Evolutionary conservation across 2,888 invertebrate species (phyloP).

Genomic region (Ormyrus labotus): DNA sequence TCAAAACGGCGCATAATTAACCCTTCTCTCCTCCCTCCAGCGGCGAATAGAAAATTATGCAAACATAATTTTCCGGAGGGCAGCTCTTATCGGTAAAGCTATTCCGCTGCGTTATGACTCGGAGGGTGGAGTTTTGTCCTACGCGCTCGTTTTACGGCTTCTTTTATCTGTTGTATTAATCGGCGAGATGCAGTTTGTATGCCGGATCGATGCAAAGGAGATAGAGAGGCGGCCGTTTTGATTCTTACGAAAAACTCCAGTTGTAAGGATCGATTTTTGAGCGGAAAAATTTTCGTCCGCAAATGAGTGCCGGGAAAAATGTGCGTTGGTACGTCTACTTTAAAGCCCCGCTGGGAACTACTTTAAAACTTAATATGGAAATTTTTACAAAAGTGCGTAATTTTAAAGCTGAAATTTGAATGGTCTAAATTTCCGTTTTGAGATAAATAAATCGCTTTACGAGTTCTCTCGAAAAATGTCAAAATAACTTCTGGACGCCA

Average conservation of each 20-base stretch:
- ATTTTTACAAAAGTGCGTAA: slow-evolving; percentile 5
- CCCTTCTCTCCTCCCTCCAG: not conserved
- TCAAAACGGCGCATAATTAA: not conserved
- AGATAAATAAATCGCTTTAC: not conserved
- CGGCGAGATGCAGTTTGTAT: not conserved
- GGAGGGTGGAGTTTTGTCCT: not conserved
- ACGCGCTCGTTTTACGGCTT: not conserved
- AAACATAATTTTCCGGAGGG: slow-evolving; percentile 57
- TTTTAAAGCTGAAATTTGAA: slow-evolving; percentile 18
- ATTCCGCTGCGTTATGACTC: no score
- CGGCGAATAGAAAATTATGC: slow-evolving; percentile 62
- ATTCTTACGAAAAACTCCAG: no score
- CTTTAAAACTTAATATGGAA: slow-evolving; percentile 22
- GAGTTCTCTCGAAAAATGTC: no score
- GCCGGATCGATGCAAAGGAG: not conserved
- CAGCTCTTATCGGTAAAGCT: not conserved
- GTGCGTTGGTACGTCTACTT: slow-evolving; percentile 13
- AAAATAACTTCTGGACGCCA: no score
- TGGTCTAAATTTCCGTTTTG: not conserved
- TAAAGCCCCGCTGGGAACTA: not conserved
- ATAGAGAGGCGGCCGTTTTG: no score
- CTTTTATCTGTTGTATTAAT: not conserved
- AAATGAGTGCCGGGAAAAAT: not conserved
- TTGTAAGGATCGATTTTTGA: not conserved
- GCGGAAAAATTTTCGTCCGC: slow-evolving; percentile 2